Percentiles rank a stretch among this genome's conserved stretches.
Evolutionary conservation across 2,888 invertebrate species (phyloP).

Genomic region (Orchesellides sinensis): DNA sequence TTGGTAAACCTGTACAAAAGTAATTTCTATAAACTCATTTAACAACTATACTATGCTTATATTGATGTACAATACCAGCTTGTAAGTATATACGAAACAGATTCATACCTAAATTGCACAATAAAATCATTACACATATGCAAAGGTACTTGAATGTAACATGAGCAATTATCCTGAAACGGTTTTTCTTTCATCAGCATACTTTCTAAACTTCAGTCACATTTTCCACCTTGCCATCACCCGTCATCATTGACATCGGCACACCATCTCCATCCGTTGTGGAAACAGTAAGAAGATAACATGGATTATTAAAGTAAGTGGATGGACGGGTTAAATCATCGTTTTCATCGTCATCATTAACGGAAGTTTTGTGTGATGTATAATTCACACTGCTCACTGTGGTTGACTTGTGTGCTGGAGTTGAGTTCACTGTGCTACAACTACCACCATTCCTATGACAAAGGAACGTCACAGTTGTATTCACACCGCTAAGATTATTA

Average conservation of each 20-base stretch:
- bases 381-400: conserved; percentile 58
- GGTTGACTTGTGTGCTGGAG: conserved; percentile 43
- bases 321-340: conserved; percentile 58
- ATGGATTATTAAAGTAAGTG: conserved; percentile 59
- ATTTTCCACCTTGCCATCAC: conserved; percentile 39
- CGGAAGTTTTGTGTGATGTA: conserved; percentile 43
- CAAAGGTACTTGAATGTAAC: no score
- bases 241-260: not conserved
- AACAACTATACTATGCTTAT: no score
- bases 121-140: no score
- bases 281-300: conserved; percentile 52
- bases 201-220: conserved; percentile 61
- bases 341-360: conserved; percentile 48
- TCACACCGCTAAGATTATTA: conserved; percentile 34
- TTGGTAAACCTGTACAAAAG: no score
- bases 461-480: conserved; percentile 44
- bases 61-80: no score
- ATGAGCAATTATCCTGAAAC: not conserved
- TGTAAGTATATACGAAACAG: no score
- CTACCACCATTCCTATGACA: conserved; percentile 54
- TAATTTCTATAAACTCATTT: no score
- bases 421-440: conserved; percentile 44
- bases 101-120: no score
- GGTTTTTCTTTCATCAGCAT: not conserved
- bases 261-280: conserved; percentile 33